Conservation (phyloP, 2,888 invertebrate genomes). For the Pammene fasciana region DNA sequence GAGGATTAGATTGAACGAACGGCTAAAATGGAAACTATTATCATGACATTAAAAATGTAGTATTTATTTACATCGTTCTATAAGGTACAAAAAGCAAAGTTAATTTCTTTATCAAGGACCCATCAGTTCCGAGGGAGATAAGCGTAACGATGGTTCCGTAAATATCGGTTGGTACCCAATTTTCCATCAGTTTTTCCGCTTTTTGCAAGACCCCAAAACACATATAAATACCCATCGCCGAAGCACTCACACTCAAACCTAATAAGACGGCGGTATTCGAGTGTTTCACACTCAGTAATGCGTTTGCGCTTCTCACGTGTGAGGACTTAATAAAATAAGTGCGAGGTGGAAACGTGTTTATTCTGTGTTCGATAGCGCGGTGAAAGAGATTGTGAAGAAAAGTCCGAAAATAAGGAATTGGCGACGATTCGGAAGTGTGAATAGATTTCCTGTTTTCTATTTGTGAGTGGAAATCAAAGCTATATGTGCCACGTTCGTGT, state of each 20-base stretch:
- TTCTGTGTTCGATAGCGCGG: slow-evolving; percentile 24
- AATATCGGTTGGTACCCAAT: background rate
- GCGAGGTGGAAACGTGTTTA: slow-evolving; percentile 38
- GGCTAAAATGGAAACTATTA: too few relatives aligned
- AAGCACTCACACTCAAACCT: slow-evolving; percentile 33
- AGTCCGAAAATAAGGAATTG: background rate
- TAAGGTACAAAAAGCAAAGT: background rate
- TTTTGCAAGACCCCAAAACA: slow-evolving; percentile 24
- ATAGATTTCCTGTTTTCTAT: background rate
- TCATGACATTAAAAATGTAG: too few relatives aligned
- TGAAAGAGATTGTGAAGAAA: slow-evolving; percentile 16
- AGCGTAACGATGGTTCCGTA: background rate
- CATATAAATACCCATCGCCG: slow-evolving; percentile 14
- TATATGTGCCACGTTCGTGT: background rate
- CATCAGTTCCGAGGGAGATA: too few relatives aligned
- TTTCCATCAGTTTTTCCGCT: background rate
- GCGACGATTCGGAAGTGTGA: background rate
- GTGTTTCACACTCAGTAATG: slow-evolving; percentile 36
- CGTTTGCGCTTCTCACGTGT: slow-evolving; percentile 42
- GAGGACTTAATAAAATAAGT: slow-evolving; percentile 54
- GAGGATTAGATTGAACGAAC: too few relatives aligned
- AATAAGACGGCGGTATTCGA: slow-evolving; percentile 35
- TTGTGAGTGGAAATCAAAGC: background rate
- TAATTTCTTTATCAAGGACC: background rate
- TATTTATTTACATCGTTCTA: background rate